These are phyloP conservation scores for Scarus forsteni DNA, from an alignment of 2,797 vertebrate genomes.

Conservation along the genomic window DNA sequence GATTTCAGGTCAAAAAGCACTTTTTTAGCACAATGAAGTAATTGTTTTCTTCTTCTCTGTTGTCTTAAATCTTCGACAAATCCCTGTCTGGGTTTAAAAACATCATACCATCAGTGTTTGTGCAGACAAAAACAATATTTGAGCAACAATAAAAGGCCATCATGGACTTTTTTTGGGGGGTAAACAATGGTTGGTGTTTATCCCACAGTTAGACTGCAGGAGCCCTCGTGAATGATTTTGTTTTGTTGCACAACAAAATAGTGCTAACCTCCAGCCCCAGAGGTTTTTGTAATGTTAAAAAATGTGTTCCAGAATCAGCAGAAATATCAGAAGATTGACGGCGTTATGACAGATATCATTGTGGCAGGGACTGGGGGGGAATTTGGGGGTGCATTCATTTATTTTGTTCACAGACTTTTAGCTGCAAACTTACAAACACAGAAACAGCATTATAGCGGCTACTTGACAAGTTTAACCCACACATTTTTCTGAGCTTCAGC, in stretches of 20 bases:
- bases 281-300: slow-evolving; percentile 56
- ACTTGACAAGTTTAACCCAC: slow-evolving; percentile 55
- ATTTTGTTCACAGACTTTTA: slow-evolving; percentile 43
- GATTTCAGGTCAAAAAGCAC: too few relatives aligned
- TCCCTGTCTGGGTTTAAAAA: slow-evolving; percentile 37
- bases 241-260: slow-evolving; percentile 61
- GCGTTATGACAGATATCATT: slow-evolving; percentile 57
- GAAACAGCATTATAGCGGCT: slow-evolving; percentile 36
- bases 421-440: slow-evolving; percentile 63
- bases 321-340: slow-evolving; percentile 42
- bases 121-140: slow-evolving; percentile 54
- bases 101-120: slow-evolving; percentile 45
- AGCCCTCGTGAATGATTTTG: slow-evolving; percentile 42
- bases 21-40: too few relatives aligned
- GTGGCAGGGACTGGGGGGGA: slow-evolving; percentile 53
- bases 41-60: slow-evolving; percentile 25
- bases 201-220: slow-evolving; percentile 44
- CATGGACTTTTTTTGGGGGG: slow-evolving; percentile 21
- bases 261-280: slow-evolving; percentile 58
- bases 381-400: slow-evolving; percentile 27
- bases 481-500: slow-evolving; percentile 62
- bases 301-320: slow-evolving; percentile 67
- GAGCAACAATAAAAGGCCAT: slow-evolving; percentile 48
- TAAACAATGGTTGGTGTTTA: slow-evolving; percentile 44
- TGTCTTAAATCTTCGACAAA: slow-evolving; percentile 37